These are phyloP conservation scores for Oscarella lobularis DNA, from an alignment of 37 sponge, comb jelly and placozoan species.

Conservation along the genomic window DNA sequence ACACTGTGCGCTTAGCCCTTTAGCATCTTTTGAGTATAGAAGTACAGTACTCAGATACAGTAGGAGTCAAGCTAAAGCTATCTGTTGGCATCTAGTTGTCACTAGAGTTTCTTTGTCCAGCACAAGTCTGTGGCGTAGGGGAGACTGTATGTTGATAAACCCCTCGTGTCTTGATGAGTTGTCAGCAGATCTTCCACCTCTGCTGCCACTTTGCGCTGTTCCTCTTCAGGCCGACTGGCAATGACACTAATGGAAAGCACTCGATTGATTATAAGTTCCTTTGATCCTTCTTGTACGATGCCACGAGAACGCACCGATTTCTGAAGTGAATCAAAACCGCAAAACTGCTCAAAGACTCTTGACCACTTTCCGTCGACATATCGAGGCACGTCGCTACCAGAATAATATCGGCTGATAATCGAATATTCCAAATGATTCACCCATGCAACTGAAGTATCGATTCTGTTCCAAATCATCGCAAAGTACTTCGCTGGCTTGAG, in stretches of 20 bases:
- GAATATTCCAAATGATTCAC: background rate
- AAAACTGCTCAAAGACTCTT: background rate
- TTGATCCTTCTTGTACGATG: background rate
- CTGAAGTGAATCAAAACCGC: background rate
- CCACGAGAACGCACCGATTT: background rate
- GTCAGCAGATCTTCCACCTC: background rate
- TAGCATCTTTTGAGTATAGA: no score
- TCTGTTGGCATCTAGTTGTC: no score
- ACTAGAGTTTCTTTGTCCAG: background rate
- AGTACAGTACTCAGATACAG: no score
- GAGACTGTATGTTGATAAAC: background rate
- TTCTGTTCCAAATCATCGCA: background rate
- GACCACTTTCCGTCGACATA: background rate
- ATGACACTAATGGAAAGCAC: background rate
- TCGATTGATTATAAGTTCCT: background rate
- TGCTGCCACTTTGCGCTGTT: background rate
- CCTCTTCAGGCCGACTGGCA: background rate
- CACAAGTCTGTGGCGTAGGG: background rate
- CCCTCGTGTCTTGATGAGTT: background rate
- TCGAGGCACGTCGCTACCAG: background rate
- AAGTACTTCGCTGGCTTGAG: background rate
- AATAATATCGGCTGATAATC: background rate
- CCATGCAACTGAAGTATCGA: background rate
- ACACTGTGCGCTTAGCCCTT: no score
- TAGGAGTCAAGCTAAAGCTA: no score